These are phyloP conservation scores for Clarias laeviceps DNA, from an alignment of 2,797 vertebrate species.

Conservation along the genomic window DNA sequence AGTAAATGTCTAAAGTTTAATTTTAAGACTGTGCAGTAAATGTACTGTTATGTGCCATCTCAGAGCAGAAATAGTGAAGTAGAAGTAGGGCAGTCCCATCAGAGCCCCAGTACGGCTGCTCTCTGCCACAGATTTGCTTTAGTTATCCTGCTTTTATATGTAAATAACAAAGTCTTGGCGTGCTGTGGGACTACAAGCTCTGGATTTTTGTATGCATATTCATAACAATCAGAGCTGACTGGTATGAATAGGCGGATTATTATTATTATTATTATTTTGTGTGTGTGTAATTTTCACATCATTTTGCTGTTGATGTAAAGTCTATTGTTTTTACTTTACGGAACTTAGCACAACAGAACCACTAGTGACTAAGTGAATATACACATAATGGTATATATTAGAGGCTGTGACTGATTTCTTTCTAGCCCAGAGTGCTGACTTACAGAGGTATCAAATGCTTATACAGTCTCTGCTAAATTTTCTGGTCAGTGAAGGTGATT, in stretches of 20 bases:
- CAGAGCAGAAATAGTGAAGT: slow-evolving; percentile 34
- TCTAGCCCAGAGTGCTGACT: background rate
- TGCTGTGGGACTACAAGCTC: slow-evolving; percentile 1
- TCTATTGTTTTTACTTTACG: background rate
- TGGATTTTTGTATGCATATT: slow-evolving; percentile 7
- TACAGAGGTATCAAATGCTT: background rate
- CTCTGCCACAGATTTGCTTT: slow-evolving; percentile 29
- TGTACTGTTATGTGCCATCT: slow-evolving; percentile 25
- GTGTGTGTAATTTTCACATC: background rate
- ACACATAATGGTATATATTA: background rate
- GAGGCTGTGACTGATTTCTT: background rate
- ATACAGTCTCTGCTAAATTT: background rate
- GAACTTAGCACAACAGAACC: background rate
- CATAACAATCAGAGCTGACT: background rate
- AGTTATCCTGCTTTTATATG: slow-evolving; percentile 39
- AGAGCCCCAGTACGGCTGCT: slow-evolving; percentile 23
- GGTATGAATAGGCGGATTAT: background rate
- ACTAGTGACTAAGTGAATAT: background rate
- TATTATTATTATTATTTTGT: no score
- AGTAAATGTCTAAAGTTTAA: slow-evolving; percentile 2
- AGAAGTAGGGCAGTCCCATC: slow-evolving; percentile 42
- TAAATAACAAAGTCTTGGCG: slow-evolving; percentile 34
- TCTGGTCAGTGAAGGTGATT: background rate
- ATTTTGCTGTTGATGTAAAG: background rate
- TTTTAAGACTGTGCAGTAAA: slow-evolving; percentile 5